Evolutionary conservation across 1,140 invertebrate genomes (phyloP), one percentile per base, ranked within the genome.

Genomic region (Eueides isabella): DNA sequence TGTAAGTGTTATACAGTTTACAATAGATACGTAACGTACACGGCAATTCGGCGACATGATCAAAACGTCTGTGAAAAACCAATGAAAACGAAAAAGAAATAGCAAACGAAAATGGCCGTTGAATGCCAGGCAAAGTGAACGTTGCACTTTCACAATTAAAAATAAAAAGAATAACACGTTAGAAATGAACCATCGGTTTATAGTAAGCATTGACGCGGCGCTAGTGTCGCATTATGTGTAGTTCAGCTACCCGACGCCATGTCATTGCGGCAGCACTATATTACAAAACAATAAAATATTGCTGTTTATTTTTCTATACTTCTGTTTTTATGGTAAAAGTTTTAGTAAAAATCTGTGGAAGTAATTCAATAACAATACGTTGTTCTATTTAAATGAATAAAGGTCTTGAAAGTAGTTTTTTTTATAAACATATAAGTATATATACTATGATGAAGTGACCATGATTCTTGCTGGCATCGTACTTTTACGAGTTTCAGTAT

Each of bases 71-170:
- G 86, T 85, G 86, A 88, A 91, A 90, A 90, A 90, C 82, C 90
- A 88, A 89, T 89, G 85, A 90, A 90, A 92, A 91, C 77, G 81
- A 92, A 92, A 92, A 91, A 92, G 86, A 88, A 89, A 85, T 79
- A 80, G 80, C 83, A 81, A 88, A 90, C 86, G 85, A 89, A 91
- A 92, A 89, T 90, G 85, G 83, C 84, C 84, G 89, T 89, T 90
- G 89, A 92, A 92, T 91, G 80, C 84, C 87, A 80, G 82, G 85
- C 85, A 88, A 92, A 89, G 90, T 92, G 90, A 90, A 91, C 89
- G 89, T 89, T 90, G 90, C 90, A 92, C 90, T 92, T 92, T 91
- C 86, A 91, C 90, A 85, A 91, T 89, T 89, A 89, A 90, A 89
- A 89, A 89, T 85, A 81, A 88, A 89, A 91, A 83, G 89, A 89